Base-by-base conservation (phyloP, 2,888 invertebrate genomes). In the Danaus chrysippus region DNA sequence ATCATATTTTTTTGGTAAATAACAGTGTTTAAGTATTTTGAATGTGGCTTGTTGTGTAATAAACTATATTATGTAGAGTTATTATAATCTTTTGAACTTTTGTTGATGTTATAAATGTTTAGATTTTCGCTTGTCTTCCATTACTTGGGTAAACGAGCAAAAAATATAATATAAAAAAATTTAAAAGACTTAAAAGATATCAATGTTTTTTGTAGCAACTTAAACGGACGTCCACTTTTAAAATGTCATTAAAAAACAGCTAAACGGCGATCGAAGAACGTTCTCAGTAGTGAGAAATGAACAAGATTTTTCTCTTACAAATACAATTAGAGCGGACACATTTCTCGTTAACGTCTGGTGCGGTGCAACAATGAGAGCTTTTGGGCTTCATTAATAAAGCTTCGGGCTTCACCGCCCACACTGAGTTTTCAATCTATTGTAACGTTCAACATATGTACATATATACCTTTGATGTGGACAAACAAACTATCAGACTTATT, bases 241-340 rank as follows among this genome's bases (percentile, higher is more conserved):
- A 49, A 49, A 46, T 44, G 17, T 49, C 49, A 17, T 49, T 49
- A 17, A 49, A 49, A 49, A 54, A 41, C 56, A 58, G 61, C 43
- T 61, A 42, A 55, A 55, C 53, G 58, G 56, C 59, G 59, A 63
- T 61, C 42, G 54, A 43, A 43, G 59, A 58, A 54, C 63, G 62
- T 59, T 68, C 56, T 66, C 59, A 52, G 67, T 67, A 65, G 71
- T 72, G 71, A 85, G 83, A 83, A 86, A 83, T 84, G 80, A 81
- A 78, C 76, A 74, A 80, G 76, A 85, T 86, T 86, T 86, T 82
- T 86, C 87, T 81, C 76, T 68, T 72, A 75, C 82, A 82, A 85
- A 83, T 84, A 84, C 82, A 85, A 86, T 87, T 84, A 84, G 81
- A 82, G 78, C 77, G 72, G 75, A 76, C 80, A 79, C 77, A 79